Conservation (phyloP, 2,797 vertebrate genomes). For the Holocentrus rufus region DNA sequence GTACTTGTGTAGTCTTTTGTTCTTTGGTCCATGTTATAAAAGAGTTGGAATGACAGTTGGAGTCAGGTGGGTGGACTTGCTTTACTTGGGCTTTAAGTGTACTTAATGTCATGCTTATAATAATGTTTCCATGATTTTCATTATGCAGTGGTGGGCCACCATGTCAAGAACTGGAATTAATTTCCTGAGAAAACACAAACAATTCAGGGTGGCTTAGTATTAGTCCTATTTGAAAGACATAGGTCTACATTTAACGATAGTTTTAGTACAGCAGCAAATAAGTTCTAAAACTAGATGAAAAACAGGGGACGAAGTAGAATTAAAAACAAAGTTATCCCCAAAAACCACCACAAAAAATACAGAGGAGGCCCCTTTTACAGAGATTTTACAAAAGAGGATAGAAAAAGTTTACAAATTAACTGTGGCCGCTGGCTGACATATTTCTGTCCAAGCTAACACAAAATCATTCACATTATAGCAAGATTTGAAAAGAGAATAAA, state of each 20-base stretch:
- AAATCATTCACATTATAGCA: background rate
- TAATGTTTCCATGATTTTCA: slow-evolving; percentile 51
- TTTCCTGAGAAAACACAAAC: slow-evolving; percentile 21
- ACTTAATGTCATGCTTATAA: slow-evolving; percentile 58
- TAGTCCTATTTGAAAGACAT: slow-evolving; percentile 6
- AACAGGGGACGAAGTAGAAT: slow-evolving; percentile 1
- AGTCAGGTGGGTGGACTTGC: slow-evolving; percentile 42
- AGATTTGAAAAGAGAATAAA: background rate
- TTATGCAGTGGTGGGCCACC: slow-evolving; percentile 44
- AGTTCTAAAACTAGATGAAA: background rate
- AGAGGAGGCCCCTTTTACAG: background rate
- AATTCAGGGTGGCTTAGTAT: slow-evolving; percentile 11
- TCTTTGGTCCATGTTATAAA: slow-evolving; percentile 56
- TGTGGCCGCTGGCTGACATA: background rate
- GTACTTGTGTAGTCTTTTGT: slow-evolving; percentile 58
- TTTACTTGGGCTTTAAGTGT: slow-evolving; percentile 35
- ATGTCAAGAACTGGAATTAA: slow-evolving; percentile 6
- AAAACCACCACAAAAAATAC: background rate
- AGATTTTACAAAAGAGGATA: background rate
- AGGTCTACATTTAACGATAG: background rate
- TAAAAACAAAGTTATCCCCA: background rate
- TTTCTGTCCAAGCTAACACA: background rate
- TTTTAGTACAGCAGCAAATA: background rate
- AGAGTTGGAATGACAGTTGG: slow-evolving; percentile 45
- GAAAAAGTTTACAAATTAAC: background rate